Conservation (phyloP, 2,113 vertebrate genomes). For the rabbit (Oryctolagus cuniculus) region DNA sequence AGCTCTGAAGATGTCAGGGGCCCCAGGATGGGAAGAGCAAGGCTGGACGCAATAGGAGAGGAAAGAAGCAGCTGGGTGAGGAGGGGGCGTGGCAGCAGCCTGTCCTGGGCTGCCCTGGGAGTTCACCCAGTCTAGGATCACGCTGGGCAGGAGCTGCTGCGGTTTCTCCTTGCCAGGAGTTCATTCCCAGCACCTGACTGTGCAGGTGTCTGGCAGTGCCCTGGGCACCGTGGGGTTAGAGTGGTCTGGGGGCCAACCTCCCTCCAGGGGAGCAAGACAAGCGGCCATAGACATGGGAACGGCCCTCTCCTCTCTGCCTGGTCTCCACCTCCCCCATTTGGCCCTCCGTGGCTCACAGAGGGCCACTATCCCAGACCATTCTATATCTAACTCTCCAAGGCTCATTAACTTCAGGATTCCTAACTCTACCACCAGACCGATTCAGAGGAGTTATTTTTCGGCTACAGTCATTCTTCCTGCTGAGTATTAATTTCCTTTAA, state of each 20-base stretch:
- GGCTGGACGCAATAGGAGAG: neutral
- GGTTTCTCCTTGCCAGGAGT: too few relatives aligned
- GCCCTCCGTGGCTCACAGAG: neutral
- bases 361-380: conserved; percentile 42
- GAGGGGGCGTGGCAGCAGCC: neutral
- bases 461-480: conserved; percentile 82
- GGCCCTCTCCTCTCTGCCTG: neutral
- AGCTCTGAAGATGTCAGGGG: too few relatives aligned
- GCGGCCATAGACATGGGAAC: neutral
- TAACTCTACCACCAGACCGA: conserved; percentile 76
- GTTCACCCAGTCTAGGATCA: too few relatives aligned
- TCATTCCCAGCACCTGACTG: too few relatives aligned
- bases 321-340: neutral
- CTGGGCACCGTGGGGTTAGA: neutral
- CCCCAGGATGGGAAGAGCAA: rapidly evolving
- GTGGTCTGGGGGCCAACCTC: neutral
- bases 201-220: neutral
- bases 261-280: rapidly evolving
- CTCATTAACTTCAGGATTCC: conserved; percentile 83
- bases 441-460: conserved; percentile 80
- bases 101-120: neutral
- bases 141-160: too few relatives aligned
- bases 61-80: neutral
- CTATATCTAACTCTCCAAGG: conserved; percentile 80
- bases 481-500: conserved; percentile 89